Base-by-base conservation (phyloP, 2,888 invertebrate species). In the Ennomos quercinarius region DNA sequence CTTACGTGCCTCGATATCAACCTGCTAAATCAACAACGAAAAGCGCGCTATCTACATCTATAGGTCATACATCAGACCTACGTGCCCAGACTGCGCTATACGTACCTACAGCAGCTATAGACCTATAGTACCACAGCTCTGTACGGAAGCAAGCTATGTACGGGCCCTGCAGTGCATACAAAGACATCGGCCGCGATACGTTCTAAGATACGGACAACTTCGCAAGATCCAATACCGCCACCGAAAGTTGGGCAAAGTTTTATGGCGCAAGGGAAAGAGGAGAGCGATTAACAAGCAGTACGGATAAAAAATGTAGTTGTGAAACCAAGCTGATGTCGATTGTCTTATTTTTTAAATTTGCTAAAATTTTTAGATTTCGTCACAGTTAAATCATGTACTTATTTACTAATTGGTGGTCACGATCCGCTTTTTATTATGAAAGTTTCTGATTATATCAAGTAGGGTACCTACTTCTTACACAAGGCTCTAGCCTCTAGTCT, bases 141-240 rank as follows among this genome's bases (percentile, higher is more conserved):
- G 51, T 36, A 47, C 51, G 51, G 51, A 43, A 51, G 44, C 51
- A 51, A 55, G 55, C 55, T 52, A 50, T 55, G 45, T 53, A 45
- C 49, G 35, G 58, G 37, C 38, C 47, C 48, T 50, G 54, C 56
- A 43, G 48, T 60, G 60, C 60, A 66, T 66, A 66, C 70, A 67
- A 66, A 70, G 69, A 68, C 69, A 66, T 67, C 68, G 60, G 59
- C 54, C 41, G 49, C 59, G 70, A 72, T 72, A 68, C 66, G 67
- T 65, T 45, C 55, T 48, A 45, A 53, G 71, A 72, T 72, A 72
- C 54, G 53, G 36, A 40, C 64, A 63, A 72, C 70, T 72, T 74
- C 62, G 51, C 62, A 67, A 71, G 67, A 74, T 64, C 71, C 72
- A 67, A 70, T 70, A 71, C 76, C 65, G 67, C 68, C 53, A 58